These are phyloP conservation scores for Actinernus sp. DNA, from an alignment of 92 coral and sea anemone species.

Conservation along the genomic window DNA sequence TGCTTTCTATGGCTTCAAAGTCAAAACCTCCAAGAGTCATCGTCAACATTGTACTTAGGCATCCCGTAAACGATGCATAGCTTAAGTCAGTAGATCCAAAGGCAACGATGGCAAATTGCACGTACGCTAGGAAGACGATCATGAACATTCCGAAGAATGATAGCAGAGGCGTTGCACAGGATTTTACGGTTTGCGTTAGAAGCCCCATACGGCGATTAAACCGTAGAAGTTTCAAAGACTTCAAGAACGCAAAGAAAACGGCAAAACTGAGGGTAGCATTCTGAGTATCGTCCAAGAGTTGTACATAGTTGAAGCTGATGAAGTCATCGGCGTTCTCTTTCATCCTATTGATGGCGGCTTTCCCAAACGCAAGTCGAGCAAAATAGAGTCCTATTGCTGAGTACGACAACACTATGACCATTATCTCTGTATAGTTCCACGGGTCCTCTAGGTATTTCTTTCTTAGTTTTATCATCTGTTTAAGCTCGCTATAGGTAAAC, in stretches of 20 bases:
- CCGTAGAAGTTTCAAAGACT: slow-evolving; percentile 73
- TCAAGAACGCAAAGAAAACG: slow-evolving; percentile 76
- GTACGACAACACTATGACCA: slow-evolving; percentile 73
- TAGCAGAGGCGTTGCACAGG: slow-evolving; percentile 53
- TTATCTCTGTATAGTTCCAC: slow-evolving; percentile 80
- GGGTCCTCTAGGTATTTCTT: slow-evolving; percentile 78
- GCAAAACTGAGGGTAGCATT: slow-evolving; percentile 69
- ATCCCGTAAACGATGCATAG: slow-evolving; percentile 65
- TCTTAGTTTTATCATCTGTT: slow-evolving; percentile 65
- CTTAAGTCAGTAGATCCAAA: slow-evolving; percentile 54
- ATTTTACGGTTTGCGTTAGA: slow-evolving; percentile 67
- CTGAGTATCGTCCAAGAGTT: slow-evolving; percentile 74
- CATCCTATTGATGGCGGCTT: slow-evolving; percentile 67
- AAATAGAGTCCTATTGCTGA: slow-evolving; percentile 83
- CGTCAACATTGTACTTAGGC: slow-evolving; percentile 66
- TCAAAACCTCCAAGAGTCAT: slow-evolving; percentile 90
- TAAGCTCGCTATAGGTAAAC: slow-evolving; percentile 79
- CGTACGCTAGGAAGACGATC: slow-evolving; percentile 75
- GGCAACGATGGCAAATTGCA: slow-evolving; percentile 72
- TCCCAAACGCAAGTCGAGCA: slow-evolving; percentile 75
- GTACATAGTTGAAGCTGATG: slow-evolving; percentile 81
- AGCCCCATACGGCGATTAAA: slow-evolving; percentile 86
- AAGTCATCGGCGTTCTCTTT: slow-evolving; percentile 57
- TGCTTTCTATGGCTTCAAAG: slow-evolving; percentile 60
- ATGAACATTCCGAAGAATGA: slow-evolving; percentile 80